Base-by-base conservation (phyloP, 2,113 vertebrate genomes). In the Vidua chalybeata region DNA sequence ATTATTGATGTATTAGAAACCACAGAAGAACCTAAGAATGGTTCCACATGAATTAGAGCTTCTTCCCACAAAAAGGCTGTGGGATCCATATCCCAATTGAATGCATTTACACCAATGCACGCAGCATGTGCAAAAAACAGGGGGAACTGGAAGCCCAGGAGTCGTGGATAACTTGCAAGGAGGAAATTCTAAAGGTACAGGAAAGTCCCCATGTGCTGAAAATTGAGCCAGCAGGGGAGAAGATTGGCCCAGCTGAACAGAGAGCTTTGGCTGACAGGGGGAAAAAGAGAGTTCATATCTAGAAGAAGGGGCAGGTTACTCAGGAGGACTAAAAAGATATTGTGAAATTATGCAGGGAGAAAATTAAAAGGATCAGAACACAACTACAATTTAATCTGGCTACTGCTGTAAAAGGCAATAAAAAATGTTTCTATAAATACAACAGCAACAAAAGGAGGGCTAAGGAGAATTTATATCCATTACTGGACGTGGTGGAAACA, bases 101-200 rank as follows among this genome's bases (percentile, higher is more conserved):
- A 72, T 10, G 2, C 10, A 16, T 41, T 52, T 48, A 35, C 30
- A 79, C 52, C 39, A 20, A 13, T 23, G 10, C 8, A 46, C 0
- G 0, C 8, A 19, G 10, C 1, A 0, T 59, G 24, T 12, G 21
- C 67, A 67, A 59, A 45, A 78, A 46, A 7, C 7, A 22, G 14
- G 11, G 27, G 20, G 4, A 61, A 7, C 5, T 59, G 45, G 33
- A 46, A 66, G n/a, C 13, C 24, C 28, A 39, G 37, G 20, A 78
- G 45, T 24, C 8, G 33, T 66, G 45, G 28, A 13, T n/a, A 11
- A 11, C 26, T 23, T 35, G 18, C 37, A 59, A 31, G 46, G 9
- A 46, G 6, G 6, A 84, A 52, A 26, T 15, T 17, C 15, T 41
- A n/a, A 52, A 79, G 24, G 33, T 11, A 12, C 39, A 66, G 66